Evolutionary conservation across 2,113 vertebrate species (phyloP), one percentile per base, ranked within the genome.

Genomic region (Alexandromys fortis): DNA sequence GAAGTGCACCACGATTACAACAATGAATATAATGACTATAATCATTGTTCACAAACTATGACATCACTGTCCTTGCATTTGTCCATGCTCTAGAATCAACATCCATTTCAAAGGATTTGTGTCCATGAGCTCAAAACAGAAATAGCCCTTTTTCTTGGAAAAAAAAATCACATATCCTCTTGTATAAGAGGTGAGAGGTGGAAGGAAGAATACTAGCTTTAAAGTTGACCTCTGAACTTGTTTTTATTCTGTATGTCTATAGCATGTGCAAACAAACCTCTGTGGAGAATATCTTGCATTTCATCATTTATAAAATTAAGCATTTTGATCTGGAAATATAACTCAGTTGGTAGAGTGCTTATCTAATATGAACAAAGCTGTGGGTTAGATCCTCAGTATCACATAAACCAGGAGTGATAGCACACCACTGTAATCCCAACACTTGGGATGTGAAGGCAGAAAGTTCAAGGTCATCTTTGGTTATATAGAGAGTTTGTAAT

Each of bases 31-130:
- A 86, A 52, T 65, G 73, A 94, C 68, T 49, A 4, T 22, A 82
- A 92, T 95, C 61, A 63, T 24, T 70, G 22, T 19, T 95, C 73
- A 52, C 12, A 73, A 88, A 38, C 76, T 45, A 75, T 89, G 85
- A 83, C 94, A 95, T 86, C 63, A 76, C 2, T 35, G 61, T 85
- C 90, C 90, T 96, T 97, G 83, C 45, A 38, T 75, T 78, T 85
- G 63, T 61, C 49, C 49, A 14, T 86, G 86, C 7, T 3, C 45
- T 83, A 89, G 19, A 91, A 88, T 79, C 76, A 94, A 89, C 49
- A 61, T 70, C 52, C 77, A 0, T 94, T 82, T 94, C 65, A 94
- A 63, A 95, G 63, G 24, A 95, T 93, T 55, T 94, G n/a, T 63
- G 38, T 82, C 63, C 88, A 28, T 90, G 79, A 2, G 22, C 49